Percentiles rank a stretch among this genome's conserved stretches.
Evolutionary conservation across 2,888 invertebrate genomes (phyloP).

Genomic region (Camptogramma bilineatum): DNA sequence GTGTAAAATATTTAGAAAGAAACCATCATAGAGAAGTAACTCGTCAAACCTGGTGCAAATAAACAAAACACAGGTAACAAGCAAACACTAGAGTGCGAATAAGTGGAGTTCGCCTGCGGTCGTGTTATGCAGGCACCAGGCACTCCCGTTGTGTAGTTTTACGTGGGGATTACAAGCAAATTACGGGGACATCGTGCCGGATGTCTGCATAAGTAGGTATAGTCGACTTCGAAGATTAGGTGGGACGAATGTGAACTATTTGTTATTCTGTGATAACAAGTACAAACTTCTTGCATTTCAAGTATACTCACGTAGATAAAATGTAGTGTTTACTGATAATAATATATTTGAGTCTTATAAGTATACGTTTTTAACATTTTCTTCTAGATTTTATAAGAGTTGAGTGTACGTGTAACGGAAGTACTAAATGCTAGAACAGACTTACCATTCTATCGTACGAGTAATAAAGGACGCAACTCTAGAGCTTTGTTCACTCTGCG

Average conservation of each 20-base stretch:
- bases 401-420: background rate
- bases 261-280: too few relatives aligned
- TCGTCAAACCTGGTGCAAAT: background rate
- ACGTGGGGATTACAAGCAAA: constrained; percentile 13
- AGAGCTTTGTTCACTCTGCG: background rate
- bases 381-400: background rate
- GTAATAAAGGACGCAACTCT: background rate
- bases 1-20: background rate
- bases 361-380: too few relatives aligned
- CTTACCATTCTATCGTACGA: background rate
- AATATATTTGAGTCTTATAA: too few relatives aligned
- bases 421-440: background rate
- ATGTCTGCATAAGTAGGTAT: background rate
- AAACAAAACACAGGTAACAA: constrained; percentile 1
- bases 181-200: constrained; percentile 5
- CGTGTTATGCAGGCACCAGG: constrained; percentile 13
- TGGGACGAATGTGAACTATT: background rate
- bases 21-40: background rate
- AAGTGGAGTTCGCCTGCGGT: constrained; percentile 1
- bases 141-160: constrained; percentile 2
- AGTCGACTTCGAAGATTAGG: background rate
- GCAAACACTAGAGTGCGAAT: constrained; percentile 1
- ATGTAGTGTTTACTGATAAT: too few relatives aligned
- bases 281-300: too few relatives aligned
- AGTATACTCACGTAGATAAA: too few relatives aligned